Conservation (phyloP, 2,113 vertebrate species). For the Phocoena sinus region DNA sequence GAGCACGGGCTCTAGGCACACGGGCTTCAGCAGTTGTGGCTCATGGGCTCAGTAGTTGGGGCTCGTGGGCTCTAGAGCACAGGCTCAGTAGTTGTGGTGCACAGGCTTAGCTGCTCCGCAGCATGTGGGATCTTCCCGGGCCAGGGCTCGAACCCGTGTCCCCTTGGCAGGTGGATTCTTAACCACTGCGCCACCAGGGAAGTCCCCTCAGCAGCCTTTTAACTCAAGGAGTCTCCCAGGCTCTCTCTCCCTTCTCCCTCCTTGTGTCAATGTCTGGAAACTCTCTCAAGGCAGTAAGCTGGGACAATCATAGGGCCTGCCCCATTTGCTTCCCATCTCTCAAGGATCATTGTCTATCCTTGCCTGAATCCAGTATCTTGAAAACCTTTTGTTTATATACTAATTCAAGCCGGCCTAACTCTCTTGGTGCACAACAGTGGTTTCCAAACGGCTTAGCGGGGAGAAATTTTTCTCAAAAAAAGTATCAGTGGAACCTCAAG, state of each 20-base stretch:
- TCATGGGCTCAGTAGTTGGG: no score
- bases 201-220: background rate
- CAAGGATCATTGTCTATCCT: background rate
- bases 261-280: background rate
- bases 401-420: background rate
- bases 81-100: background rate
- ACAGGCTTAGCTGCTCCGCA: background rate
- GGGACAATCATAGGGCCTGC: fast-evolving
- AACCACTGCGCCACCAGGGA: background rate
- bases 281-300: no score
- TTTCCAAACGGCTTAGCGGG: background rate
- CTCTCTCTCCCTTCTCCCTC: background rate
- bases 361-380: no score
- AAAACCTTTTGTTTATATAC: background rate
- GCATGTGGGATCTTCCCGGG: background rate
- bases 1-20: background rate
- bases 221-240: background rate
- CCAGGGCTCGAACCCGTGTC: background rate
- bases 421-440: background rate
- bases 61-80: background rate
- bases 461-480: background rate
- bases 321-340: background rate
- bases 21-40: no score
- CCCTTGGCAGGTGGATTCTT: background rate
- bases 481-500: background rate